Conservation (phyloP, 2,113 vertebrate species). For the Scomber scombrus region DNA sequence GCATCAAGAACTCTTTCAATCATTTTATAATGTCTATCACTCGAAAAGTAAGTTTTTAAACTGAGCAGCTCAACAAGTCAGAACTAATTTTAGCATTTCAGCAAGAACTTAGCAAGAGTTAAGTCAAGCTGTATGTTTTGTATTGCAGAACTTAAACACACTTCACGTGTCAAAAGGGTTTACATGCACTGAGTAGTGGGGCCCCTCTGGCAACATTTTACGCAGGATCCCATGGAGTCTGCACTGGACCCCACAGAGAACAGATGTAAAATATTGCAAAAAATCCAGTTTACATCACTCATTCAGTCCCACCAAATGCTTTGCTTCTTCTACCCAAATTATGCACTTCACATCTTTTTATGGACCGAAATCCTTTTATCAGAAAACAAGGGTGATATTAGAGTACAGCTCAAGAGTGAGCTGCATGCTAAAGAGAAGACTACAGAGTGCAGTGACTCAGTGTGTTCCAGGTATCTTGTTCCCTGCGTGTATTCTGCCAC, state of each 20-base stretch:
- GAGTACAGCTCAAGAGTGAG: conserved; percentile 26
- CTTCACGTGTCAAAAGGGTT: conserved; percentile 17
- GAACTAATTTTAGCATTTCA: background rate
- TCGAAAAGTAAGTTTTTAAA: background rate
- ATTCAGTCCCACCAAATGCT: background rate
- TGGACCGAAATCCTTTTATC: conserved; percentile 52
- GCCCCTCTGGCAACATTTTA: conserved; percentile 31
- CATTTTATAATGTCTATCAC: no score
- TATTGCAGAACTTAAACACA: conserved; percentile 20
- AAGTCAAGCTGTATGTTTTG: conserved; percentile 5
- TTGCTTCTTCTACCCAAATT: conserved; percentile 24
- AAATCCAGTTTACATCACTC: conserved; percentile 16
- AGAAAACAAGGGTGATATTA: conserved; percentile 56
- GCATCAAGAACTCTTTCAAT: no score
- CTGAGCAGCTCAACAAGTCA: background rate
- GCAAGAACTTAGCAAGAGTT: background rate
- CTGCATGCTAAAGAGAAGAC: conserved; percentile 54
- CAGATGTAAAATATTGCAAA: conserved; percentile 37
- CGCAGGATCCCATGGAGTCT: conserved; percentile 31
- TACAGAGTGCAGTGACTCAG: conserved; percentile 41
- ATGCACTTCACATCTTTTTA: conserved; percentile 43
- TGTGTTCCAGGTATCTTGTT: conserved; percentile 56
- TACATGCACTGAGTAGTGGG: conserved; percentile 18
- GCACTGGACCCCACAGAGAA: conserved; percentile 15
- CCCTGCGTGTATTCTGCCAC: background rate